Percentiles rank a stretch among this genome's conserved stretches.
These are phyloP conservation scores for Miltochrista miniata DNA, from an alignment of 2,888 invertebrate genomes.

Conservation along the genomic window DNA sequence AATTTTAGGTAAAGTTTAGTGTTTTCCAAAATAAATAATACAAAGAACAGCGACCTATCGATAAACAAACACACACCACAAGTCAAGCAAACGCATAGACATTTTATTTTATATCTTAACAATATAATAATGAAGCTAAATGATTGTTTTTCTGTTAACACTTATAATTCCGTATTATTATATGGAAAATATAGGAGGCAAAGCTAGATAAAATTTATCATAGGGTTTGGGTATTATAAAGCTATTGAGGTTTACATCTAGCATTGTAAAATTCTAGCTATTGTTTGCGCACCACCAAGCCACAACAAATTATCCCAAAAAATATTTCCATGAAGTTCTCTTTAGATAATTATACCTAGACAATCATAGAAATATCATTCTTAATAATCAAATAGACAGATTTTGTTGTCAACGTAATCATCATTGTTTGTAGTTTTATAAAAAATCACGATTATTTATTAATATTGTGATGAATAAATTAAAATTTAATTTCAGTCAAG, in stretches of 20 bases:
- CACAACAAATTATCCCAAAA: constrained; percentile 28
- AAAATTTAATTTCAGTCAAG: too few species aligned
- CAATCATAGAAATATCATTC: constrained; percentile 15
- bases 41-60: background rate
- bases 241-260: constrained; percentile 33
- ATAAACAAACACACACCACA: background rate
- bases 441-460: too few species aligned
- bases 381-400: constrained; percentile 8
- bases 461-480: too few species aligned
- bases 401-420: constrained; percentile 3
- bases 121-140: background rate
- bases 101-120: background rate
- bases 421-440: background rate
- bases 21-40: background rate
- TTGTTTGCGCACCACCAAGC: constrained; percentile 37
- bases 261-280: constrained; percentile 36
- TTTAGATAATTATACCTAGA: background rate
- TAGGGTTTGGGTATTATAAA: constrained; percentile 17
- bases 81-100: background rate
- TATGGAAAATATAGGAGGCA: constrained; percentile 1
- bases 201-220: constrained; percentile 13
- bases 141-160: background rate
- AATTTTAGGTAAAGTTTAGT: background rate
- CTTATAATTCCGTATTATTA: background rate
- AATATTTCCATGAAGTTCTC: constrained; percentile 8